These are phyloP conservation scores for Nomia melanderi DNA, from an alignment of 1,140 invertebrate genomes.

Conservation along the genomic window DNA sequence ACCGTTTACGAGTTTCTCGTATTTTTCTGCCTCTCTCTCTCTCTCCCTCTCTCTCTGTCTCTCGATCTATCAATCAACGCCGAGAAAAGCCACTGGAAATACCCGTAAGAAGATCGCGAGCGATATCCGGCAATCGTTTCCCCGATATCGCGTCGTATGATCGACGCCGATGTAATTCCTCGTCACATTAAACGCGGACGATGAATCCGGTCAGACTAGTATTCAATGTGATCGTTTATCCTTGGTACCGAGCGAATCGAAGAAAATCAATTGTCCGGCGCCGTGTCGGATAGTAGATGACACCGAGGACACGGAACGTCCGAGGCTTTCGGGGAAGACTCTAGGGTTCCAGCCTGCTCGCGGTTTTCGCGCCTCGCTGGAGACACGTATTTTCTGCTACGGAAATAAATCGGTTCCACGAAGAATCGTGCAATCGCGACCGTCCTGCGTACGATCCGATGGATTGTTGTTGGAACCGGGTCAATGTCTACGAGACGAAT, in stretches of 20 bases:
- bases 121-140: slow-evolving; percentile 43
- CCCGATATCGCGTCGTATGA: slow-evolving; percentile 37
- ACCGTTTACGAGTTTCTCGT: background rate
- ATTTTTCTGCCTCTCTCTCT: too few species aligned
- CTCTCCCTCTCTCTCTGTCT: too few species aligned
- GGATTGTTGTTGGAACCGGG: slow-evolving; percentile 12
- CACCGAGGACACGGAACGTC: too few species aligned
- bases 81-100: slow-evolving; percentile 21
- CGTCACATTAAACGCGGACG: slow-evolving; percentile 6
- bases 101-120: slow-evolving; percentile 25
- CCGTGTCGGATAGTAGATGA: too few species aligned
- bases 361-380: too few species aligned
- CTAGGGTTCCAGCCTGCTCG: too few species aligned
- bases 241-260: background rate
- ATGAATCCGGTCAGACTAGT: slow-evolving; percentile 27
- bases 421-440: background rate
- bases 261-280: slow-evolving; percentile 4
- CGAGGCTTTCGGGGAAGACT: too few species aligned
- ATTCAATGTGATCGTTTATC: slow-evolving; percentile 13
- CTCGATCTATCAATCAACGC: too few species aligned
- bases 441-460: background rate
- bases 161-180: slow-evolving; percentile 4
- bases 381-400: too few species aligned
- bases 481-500: slow-evolving; percentile 36
- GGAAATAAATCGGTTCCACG: too few species aligned